Evolutionary conservation across 2,888 invertebrate species (phyloP).

Genomic region (Ophion obscuratus): DNA sequence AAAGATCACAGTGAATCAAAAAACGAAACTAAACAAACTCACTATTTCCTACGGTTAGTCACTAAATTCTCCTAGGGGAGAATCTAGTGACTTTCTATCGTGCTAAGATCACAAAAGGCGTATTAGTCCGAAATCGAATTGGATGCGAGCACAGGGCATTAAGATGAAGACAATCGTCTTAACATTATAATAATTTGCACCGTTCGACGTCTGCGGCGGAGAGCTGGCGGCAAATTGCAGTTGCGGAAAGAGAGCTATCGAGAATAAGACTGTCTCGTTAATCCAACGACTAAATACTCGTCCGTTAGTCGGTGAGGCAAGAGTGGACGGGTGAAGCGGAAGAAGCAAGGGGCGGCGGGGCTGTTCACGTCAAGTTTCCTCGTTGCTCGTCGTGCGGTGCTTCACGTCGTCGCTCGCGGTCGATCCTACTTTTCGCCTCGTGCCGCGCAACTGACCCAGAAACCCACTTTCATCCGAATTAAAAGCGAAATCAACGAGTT

Average conservation of each 20-base stretch:
- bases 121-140: no score
- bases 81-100: no score
- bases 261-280: not conserved
- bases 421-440: slow-evolving; percentile 73
- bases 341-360: not conserved
- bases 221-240: not conserved
- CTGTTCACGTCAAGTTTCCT: slow-evolving; percentile 12
- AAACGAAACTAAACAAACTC: no score
- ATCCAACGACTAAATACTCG: slow-evolving; percentile 7
- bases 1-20: no score
- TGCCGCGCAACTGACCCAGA: slow-evolving; percentile 74
- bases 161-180: not conserved
- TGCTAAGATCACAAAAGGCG: no score
- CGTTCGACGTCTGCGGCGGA: not conserved
- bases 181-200: not conserved
- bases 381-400: slow-evolving; percentile 46
- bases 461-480: slow-evolving; percentile 80
- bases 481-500: slow-evolving; percentile 79
- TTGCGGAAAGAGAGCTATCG: not conserved
- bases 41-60: no score
- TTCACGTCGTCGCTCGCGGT: slow-evolving; percentile 55
- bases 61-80: no score
- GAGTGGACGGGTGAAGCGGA: not conserved
- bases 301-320: slow-evolving; percentile 1
- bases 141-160: not conserved